Conservation (phyloP, 2,888 invertebrate species). For the Epinotia demarniana region DNA sequence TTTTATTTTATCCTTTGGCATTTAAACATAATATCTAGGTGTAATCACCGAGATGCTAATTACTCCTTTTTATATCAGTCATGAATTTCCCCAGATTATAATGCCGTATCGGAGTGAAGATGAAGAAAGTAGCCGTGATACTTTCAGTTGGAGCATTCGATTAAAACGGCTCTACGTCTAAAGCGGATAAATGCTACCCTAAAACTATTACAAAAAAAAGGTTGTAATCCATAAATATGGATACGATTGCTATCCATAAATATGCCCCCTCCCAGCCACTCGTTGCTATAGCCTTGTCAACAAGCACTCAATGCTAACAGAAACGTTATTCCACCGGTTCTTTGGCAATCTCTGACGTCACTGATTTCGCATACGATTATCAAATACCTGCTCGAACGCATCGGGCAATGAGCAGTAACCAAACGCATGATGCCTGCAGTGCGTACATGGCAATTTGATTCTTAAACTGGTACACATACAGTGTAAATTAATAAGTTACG, state of each 20-base stretch:
- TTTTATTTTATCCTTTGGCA: neutral
- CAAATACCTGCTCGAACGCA: conserved; percentile 22
- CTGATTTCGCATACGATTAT: conserved; percentile 31
- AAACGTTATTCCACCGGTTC: conserved; percentile 24
- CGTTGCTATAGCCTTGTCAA: neutral
- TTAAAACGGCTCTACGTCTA: too few relatives aligned
- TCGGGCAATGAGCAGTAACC: neutral
- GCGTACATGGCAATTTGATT: neutral
- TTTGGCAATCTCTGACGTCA: conserved; percentile 23
- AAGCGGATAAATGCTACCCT: too few relatives aligned
- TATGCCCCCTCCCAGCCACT: neutral
- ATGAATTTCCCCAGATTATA: neutral
- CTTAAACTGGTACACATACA: neutral
- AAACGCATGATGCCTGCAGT: neutral
- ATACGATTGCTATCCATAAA: too few relatives aligned
- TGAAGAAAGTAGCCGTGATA: neutral
- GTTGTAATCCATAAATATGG: too few relatives aligned
- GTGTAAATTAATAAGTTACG: neutral
- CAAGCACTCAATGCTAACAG: conserved; percentile 20
- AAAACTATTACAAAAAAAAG: too few relatives aligned
- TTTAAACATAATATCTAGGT: too few relatives aligned
- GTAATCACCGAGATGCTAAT: neutral
- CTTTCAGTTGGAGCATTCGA: too few relatives aligned
- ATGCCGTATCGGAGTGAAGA: neutral
- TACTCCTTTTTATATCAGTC: neutral